phyloP scores from a whole-genome alignment of 2,113 vertebrate species.

The Mirza zaza region DNA sequence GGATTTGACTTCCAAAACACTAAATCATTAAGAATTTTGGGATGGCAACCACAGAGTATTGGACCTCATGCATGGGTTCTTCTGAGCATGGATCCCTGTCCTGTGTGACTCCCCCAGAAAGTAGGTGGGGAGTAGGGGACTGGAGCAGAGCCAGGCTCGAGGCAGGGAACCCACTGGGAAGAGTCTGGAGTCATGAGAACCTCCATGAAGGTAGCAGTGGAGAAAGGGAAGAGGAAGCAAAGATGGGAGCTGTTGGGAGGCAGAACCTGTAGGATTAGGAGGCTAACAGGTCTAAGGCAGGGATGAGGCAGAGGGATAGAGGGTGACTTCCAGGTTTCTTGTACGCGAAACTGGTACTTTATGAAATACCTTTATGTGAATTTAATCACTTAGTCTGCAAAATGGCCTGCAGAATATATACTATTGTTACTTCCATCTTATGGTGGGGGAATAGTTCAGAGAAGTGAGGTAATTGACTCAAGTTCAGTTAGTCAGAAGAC shows the following conservation, averaged over 20 bases:
- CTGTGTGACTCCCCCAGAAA: background rate
- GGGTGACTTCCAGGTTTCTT: background rate
- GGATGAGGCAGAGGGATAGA: background rate
- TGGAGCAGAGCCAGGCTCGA: background rate
- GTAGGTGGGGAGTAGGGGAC: background rate
- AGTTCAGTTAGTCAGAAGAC: background rate
- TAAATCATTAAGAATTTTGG: background rate
- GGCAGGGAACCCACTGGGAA: background rate
- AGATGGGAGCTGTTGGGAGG: background rate
- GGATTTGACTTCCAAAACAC: background rate
- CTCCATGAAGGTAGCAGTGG: background rate
- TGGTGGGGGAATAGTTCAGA: background rate
- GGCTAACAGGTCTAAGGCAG: background rate
- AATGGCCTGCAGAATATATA: background rate
- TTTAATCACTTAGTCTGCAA: background rate
- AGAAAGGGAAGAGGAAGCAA: background rate
- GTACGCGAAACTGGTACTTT: background rate
- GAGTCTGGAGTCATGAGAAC: background rate
- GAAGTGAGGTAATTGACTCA: background rate
- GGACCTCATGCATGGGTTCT: background rate
- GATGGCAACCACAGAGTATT: background rate
- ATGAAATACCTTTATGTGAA: background rate
- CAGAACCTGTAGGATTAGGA: background rate
- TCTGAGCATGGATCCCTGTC: background rate
- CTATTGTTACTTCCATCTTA: background rate